phyloP scores from a whole-genome alignment of 2,797 vertebrate genomes.

The Argentina silus region DNA sequence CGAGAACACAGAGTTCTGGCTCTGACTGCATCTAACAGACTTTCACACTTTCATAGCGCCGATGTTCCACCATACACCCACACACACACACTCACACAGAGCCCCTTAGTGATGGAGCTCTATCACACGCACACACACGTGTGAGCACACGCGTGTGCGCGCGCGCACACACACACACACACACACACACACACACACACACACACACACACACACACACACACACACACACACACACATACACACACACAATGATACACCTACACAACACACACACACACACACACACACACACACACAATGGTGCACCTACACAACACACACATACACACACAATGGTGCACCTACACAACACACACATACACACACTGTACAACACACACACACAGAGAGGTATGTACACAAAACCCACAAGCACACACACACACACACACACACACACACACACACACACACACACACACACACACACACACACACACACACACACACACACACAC shows the following conservation, averaged over 20 bases:
- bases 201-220: constrained; percentile 28
- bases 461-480: constrained; percentile 1
- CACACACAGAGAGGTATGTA: constrained; percentile 32
- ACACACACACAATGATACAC: not conserved
- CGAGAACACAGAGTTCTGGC: not conserved
- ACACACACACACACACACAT: not conserved
- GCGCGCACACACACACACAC: constrained; percentile 19
- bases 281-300: constrained; percentile 12
- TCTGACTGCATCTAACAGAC: not conserved
- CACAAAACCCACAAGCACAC: not conserved
- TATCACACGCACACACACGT: constrained; percentile 16
- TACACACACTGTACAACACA: constrained; percentile 4
- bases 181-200: constrained; percentile 14
- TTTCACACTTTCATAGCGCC: not conserved
- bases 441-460: not conserved
- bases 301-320: not conserved
- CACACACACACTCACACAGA: too few species aligned
- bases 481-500: constrained; percentile 9
- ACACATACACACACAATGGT: not conserved
- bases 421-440: constrained; percentile 6
- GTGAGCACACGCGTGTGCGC: too few species aligned
- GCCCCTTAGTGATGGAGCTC: too few species aligned
- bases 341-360: constrained; percentile 14
- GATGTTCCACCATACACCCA: constrained; percentile 10
- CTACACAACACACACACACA: constrained; percentile 8